Evolutionary conservation across 2,888 invertebrate genomes (phyloP).

Genomic region (Himalopsyche kuldschensis): DNA sequence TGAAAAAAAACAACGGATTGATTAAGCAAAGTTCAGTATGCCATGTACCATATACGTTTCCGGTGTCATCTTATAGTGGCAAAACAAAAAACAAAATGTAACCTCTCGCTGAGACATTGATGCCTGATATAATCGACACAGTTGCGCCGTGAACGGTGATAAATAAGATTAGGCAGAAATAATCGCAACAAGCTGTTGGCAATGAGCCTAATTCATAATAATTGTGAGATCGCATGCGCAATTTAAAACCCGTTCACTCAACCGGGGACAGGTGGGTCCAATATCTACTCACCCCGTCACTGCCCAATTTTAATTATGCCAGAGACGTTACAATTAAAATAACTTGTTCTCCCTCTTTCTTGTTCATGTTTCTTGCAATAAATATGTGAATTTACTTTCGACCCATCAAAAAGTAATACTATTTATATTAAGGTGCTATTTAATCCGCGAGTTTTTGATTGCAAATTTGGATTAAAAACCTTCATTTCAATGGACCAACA

Average conservation of each 20-base stretch:
- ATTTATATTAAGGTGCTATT: not conserved
- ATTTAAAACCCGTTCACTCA: slow-evolving; percentile 32
- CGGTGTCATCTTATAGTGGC: not conserved
- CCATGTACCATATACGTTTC: too few species aligned
- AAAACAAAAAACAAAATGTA: too few species aligned
- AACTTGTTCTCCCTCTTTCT: not conserved
- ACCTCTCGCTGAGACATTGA: not conserved
- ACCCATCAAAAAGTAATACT: not conserved
- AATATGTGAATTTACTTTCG: not conserved
- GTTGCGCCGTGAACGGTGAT: not conserved
- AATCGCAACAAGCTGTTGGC: slow-evolving; percentile 7
- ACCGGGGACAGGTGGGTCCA: slow-evolving; percentile 11
- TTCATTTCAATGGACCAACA: not conserved
- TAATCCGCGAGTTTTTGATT: not conserved
- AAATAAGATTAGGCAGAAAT: not conserved
- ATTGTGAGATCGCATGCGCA: slow-evolving; percentile 37
- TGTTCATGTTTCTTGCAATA: not conserved
- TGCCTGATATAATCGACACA: not conserved
- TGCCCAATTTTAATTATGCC: slow-evolving; percentile 18
- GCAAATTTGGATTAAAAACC: not conserved
- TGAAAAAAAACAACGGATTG: too few species aligned
- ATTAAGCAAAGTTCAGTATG: too few species aligned
- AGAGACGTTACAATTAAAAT: slow-evolving; percentile 25
- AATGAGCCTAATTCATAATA: slow-evolving; percentile 29
- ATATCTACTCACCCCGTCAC: slow-evolving; percentile 10